A percentile compares a stretch with the other conserved stretches of the same genome.
Evolutionary conservation across 2,797 vertebrate genomes (phyloP).

Genomic region (Synanceia verrucosa): DNA sequence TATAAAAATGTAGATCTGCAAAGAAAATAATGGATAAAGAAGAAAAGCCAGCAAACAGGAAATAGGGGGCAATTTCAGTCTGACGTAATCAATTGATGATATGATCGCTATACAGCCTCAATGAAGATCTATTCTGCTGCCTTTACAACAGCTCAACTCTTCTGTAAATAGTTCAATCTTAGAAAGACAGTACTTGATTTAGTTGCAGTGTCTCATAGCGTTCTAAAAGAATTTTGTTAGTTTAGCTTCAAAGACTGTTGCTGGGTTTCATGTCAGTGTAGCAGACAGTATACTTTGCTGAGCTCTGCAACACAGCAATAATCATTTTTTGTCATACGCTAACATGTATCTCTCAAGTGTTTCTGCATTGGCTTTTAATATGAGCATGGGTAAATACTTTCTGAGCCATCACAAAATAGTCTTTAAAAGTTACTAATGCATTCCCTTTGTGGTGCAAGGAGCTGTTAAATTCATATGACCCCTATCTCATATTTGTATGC

Average conservation of each 20-base stretch:
- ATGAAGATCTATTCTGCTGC: neutral
- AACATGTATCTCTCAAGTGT: neutral
- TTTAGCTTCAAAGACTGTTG: neutral
- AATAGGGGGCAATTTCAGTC: neutral
- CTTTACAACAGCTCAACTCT: neutral
- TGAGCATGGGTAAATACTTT: neutral
- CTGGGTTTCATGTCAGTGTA: neutral
- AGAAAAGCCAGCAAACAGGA: neutral
- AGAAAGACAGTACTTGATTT: neutral
- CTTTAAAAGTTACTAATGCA: neutral
- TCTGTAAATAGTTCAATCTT: neutral
- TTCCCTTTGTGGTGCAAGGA: neutral
- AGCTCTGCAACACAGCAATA: neutral
- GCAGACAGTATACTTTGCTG: neutral
- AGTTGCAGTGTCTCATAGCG: neutral
- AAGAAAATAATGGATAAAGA: neutral
- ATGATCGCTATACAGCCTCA: conserved; percentile 12
- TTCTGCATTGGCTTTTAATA: neutral
- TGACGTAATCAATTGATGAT: neutral
- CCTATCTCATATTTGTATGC: neutral
- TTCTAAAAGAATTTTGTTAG: neutral
- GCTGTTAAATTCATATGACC: neutral
- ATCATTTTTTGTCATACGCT: neutral
- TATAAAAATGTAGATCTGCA: neutral
- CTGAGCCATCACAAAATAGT: fast-evolving